phyloP scores from a whole-genome alignment of 2,888 invertebrate genomes.

The Drosophila sordidula region DNA sequence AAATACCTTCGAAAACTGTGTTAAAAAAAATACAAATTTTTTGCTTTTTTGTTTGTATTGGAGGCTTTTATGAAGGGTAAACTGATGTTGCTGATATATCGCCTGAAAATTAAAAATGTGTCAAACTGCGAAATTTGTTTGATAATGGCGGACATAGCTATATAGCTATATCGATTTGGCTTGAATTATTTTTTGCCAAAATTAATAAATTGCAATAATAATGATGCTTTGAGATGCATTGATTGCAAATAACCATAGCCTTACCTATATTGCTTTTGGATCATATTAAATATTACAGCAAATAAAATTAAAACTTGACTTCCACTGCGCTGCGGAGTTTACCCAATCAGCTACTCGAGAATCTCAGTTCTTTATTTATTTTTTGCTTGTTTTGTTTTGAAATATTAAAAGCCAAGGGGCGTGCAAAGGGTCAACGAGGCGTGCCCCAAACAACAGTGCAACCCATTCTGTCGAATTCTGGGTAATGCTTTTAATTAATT shows the following conservation, averaged over 20 bases:
- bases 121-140: too few relatives aligned
- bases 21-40: too few relatives aligned
- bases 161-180: too few relatives aligned
- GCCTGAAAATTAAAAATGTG: too few relatives aligned
- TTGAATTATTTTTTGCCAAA: not conserved
- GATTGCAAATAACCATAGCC: not conserved
- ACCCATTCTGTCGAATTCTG: constrained; percentile 54
- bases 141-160: too few relatives aligned
- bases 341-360: not conserved
- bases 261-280: not conserved
- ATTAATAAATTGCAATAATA: not conserved
- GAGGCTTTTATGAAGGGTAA: too few relatives aligned
- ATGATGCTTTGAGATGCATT: too few relatives aligned
- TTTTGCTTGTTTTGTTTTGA: not conserved
- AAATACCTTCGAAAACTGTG: too few relatives aligned
- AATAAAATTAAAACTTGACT: constrained; percentile 7
- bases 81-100: too few relatives aligned
- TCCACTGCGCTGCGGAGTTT: not conserved
- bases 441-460: constrained; percentile 51
- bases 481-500: constrained; percentile 74
- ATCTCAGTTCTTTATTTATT: not conserved
- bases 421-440: constrained; percentile 34
- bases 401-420: constrained; percentile 45
- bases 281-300: not conserved
- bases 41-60: too few relatives aligned